Base-by-base conservation (phyloP, 1,140 invertebrate species). In the Panagrolaimus sp. region DNA sequence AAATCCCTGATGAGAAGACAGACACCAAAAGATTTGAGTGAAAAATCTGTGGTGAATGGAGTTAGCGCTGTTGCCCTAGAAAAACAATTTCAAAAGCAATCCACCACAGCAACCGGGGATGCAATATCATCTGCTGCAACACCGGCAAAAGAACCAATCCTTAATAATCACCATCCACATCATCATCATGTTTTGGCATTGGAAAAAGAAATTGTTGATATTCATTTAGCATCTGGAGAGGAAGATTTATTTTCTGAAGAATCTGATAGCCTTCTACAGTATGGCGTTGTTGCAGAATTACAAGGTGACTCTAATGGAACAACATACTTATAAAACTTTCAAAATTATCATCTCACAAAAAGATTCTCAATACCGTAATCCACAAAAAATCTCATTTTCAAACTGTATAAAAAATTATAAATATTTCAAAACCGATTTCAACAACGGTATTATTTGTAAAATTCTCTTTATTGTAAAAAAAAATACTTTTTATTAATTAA, bases 191-290 rank as follows among this genome's bases (percentile, higher is more conserved):
- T 38, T 38, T 38, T 38, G 7, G 47, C 72, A 38, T 69, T 63
- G 20, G 73, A 69, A 23, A 68, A 48, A 20, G 46, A 64, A 20
- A 61, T 57, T 31, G 31, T 38, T 38, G 57, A 48, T 23, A 70
- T 76, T n/a, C 74, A 75, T 27, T 64, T 75, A 46, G 74, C 74
- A 20, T 74, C 70, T 68, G 71, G 47, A 20, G 76, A 78, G 47
- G 51, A 57, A 27, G 74, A 75, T 47, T 25, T 48, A 5, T 16
- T 74, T 5, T 75, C 73, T 63, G 72, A 73, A 48, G 72, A 73
- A 62, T 73, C 72, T 25, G 72, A 73, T 5, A 74, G 43, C 23
- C 46, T 73, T 25, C 44, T 48, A 11, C 31, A 38, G 31, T 38
- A 38, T 38, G 31, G 31, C 31, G 31, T 38, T 38, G 31, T 38